phyloP scores from a whole-genome alignment of 2,888 invertebrate species.

The Cantharis nigra region DNA sequence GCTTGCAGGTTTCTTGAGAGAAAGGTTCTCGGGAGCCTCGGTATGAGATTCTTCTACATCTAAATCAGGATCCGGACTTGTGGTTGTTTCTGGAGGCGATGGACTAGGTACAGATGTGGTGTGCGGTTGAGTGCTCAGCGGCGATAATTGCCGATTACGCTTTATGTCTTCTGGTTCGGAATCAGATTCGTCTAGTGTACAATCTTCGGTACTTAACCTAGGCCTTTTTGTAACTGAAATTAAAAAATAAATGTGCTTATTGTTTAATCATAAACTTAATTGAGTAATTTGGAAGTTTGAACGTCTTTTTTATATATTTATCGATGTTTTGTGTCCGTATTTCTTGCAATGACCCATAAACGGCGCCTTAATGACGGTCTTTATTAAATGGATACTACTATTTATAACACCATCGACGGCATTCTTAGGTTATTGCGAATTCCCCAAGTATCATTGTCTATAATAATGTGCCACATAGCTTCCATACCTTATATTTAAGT shows the following conservation, averaged over 20 bases:
- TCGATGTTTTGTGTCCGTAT: slow-evolving; percentile 22
- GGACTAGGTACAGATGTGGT: slow-evolving; percentile 58
- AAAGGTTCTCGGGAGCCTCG: slow-evolving; percentile 77
- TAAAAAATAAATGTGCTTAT: slow-evolving; percentile 7
- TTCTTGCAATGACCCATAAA: slow-evolving; percentile 30
- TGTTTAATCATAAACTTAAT: neutral
- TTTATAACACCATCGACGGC: slow-evolving; percentile 50
- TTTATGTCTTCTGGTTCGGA: slow-evolving; percentile 54
- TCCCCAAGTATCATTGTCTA: slow-evolving; percentile 54
- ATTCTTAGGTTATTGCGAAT: slow-evolving; percentile 58
- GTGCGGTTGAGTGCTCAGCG: slow-evolving; percentile 48
- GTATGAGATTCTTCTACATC: slow-evolving; percentile 61
- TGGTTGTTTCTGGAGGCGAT: slow-evolving; percentile 46
- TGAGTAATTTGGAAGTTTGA: neutral
- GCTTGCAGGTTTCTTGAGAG: slow-evolving; percentile 70
- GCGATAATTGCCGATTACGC: slow-evolving; percentile 50
- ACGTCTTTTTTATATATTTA: slow-evolving; percentile 9
- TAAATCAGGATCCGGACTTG: slow-evolving; percentile 58
- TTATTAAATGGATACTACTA: slow-evolving; percentile 56
- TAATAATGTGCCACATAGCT: slow-evolving; percentile 51
- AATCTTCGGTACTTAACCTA: slow-evolving; percentile 56
- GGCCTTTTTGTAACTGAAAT: slow-evolving; percentile 56
- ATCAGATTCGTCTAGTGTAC: slow-evolving; percentile 57
- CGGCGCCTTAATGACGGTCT: slow-evolving; percentile 26
- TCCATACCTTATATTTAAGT: slow-evolving; percentile 18